Percentiles rank a stretch among this genome's conserved stretches.
Conservation (phyloP, 1,140 invertebrate genomes). For the Lepidurus arcticus region DNA sequence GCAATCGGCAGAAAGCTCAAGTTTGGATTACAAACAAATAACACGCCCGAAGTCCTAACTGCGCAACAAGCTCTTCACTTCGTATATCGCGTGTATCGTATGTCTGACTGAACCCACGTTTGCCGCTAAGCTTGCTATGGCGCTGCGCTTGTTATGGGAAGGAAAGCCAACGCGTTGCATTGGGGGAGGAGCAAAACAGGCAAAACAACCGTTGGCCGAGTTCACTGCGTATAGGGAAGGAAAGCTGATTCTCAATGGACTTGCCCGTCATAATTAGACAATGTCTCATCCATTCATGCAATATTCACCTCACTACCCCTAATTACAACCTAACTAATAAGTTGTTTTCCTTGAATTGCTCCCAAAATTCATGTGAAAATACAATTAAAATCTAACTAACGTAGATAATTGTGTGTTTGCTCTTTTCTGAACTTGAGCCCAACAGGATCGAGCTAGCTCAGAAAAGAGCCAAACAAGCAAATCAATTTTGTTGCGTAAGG, state of each 20-base stretch:
- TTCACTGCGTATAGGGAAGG: not conserved
- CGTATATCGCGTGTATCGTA: not conserved
- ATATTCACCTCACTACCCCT: too few species aligned
- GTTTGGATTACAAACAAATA: not conserved
- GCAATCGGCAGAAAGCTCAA: too few species aligned
- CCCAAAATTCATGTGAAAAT: too few species aligned
- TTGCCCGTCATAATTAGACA: not conserved
- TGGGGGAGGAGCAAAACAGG: not conserved
- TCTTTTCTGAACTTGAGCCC: too few species aligned
- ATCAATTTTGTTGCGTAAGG: too few species aligned
- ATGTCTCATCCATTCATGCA: too few species aligned
- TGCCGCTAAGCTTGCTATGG: not conserved
- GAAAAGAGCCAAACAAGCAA: too few species aligned
- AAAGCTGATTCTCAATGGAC: not conserved
- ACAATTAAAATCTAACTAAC: too few species aligned
- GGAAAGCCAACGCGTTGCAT: not conserved
- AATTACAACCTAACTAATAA: too few species aligned
- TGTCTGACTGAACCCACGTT: conserved; percentile 3
- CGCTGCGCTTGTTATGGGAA: conserved; percentile 8
- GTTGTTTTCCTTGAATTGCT: too few species aligned
- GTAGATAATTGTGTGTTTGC: too few species aligned
- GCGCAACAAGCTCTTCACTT: not conserved
- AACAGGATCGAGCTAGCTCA: too few species aligned
- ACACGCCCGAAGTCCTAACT: not conserved
- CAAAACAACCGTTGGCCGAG: not conserved